Evolutionary conservation across 2,888 invertebrate genomes (phyloP).

Genomic region (Drosophila diplacantha): DNA sequence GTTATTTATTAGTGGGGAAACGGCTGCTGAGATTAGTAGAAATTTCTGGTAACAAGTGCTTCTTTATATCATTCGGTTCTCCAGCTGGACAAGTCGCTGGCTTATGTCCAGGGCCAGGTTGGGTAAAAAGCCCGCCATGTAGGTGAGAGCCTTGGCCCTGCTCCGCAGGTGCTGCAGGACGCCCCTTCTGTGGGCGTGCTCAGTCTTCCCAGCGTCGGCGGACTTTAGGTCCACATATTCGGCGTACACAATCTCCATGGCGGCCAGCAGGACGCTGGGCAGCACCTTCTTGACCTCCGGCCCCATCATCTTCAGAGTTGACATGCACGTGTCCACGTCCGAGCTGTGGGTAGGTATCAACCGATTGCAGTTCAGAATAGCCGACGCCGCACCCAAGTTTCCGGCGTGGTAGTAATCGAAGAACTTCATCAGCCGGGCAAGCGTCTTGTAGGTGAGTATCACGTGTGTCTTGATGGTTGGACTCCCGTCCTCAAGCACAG

Average conservation of each 20-base stretch:
- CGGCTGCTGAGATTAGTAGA: neutral
- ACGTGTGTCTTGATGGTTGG: conserved; percentile 78
- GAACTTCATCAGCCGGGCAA: conserved; percentile 90
- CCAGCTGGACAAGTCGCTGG: conserved; percentile 94
- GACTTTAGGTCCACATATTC: conserved; percentile 79
- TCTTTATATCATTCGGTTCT: conserved; percentile 80
- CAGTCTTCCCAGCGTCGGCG: neutral
- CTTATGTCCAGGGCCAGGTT: conserved; percentile 97
- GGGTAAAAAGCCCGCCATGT: conserved; percentile 95
- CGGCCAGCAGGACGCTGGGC: conserved; percentile 92
- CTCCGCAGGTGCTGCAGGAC: conserved; percentile 84
- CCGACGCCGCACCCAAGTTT: conserved; percentile 87
- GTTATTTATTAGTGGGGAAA: neutral
- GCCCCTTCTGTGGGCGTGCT: conserved; percentile 19
- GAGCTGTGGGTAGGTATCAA: conserved; percentile 86
- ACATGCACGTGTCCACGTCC: conserved; percentile 88
- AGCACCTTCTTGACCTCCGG: conserved; percentile 87
- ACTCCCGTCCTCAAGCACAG: conserved; percentile 7
- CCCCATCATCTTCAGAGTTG: conserved; percentile 78
- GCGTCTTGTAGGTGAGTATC: conserved; percentile 87
- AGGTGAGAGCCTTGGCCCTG: conserved; percentile 92
- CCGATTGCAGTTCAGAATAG: conserved; percentile 84
- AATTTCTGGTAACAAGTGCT: too few relatives aligned
- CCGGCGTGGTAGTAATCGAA: conserved; percentile 93
- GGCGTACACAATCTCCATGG: conserved; percentile 81